A percentile compares a stretch with the other conserved stretches of the same genome.
phyloP scores from a whole-genome alignment of 2,113 vertebrate genomes.

The Osmerus eperlanus region DNA sequence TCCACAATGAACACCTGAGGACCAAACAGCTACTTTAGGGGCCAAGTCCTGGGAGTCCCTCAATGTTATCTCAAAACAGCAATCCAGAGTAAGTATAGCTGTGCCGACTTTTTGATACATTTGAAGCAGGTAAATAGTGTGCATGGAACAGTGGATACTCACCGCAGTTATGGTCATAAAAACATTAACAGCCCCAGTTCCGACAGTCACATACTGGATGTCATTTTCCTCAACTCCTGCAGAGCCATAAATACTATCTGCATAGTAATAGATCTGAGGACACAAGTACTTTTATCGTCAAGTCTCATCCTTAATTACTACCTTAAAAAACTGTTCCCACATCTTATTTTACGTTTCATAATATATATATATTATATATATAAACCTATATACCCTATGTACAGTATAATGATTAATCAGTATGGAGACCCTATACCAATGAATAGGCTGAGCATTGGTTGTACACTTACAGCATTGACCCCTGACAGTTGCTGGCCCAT shows the following conservation, averaged over 20 bases:
- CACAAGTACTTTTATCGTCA: neutral
- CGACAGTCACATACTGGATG: constrained; percentile 85
- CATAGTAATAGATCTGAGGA: constrained; percentile 91
- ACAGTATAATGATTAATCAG: too few species aligned
- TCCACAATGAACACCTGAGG: constrained; percentile 88
- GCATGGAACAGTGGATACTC: constrained; percentile 41
- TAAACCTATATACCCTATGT: too few species aligned
- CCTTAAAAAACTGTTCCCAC: too few species aligned
- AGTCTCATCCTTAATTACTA: neutral
- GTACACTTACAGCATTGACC: constrained; percentile 77
- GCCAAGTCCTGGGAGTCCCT: too few species aligned
- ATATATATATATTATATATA: too few species aligned
- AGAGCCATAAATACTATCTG: constrained; percentile 80
- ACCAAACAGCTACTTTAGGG: neutral
- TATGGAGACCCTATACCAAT: neutral
- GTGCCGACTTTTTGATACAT: neutral
- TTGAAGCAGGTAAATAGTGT: neutral
- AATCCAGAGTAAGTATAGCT: too few species aligned
- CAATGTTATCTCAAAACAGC: too few species aligned
- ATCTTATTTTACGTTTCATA: too few species aligned
- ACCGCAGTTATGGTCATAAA: constrained; percentile 83
- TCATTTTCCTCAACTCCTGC: constrained; percentile 73
- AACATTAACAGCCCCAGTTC: constrained; percentile 85
- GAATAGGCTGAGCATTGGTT: neutral
- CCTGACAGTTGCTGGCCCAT: constrained; percentile 93